A percentile compares a stretch with the other conserved stretches of the same genome.
These are phyloP conservation scores for Anarsia innoxiella DNA, from an alignment of 2,888 invertebrate species.

Conservation along the genomic window DNA sequence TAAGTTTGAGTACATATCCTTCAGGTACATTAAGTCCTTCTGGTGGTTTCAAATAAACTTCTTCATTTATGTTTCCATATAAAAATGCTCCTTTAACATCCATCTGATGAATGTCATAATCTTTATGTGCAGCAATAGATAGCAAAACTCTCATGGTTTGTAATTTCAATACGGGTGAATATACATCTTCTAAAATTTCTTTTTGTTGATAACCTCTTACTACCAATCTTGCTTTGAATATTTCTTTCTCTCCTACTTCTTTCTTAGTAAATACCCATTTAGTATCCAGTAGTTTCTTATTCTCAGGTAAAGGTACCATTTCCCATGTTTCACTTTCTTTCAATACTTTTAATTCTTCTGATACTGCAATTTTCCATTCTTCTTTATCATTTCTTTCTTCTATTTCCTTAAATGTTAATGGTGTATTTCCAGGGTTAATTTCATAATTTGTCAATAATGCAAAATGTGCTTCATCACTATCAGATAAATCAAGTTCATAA, in stretches of 20 bases:
- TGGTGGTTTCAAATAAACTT: slow-evolving; percentile 16
- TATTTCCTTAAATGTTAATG: slow-evolving; percentile 10
- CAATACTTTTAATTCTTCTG: slow-evolving; percentile 17
- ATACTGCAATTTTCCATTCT: slow-evolving; percentile 13
- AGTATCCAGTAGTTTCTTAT: slow-evolving; percentile 13
- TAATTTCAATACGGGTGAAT: slow-evolving; percentile 12
- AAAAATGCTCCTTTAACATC: slow-evolving; percentile 20
- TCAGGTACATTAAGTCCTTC: slow-evolving; percentile 7
- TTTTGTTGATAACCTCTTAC: slow-evolving; percentile 12
- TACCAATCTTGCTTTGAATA: slow-evolving; percentile 18
- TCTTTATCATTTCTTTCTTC: slow-evolving; percentile 14
- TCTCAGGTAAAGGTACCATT: slow-evolving; percentile 9
- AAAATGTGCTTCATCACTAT: slow-evolving; percentile 11
- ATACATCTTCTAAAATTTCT: slow-evolving; percentile 5
- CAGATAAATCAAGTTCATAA: slow-evolving; percentile 8
- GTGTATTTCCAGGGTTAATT: not conserved
- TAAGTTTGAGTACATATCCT: slow-evolving; percentile 12
- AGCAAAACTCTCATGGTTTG: slow-evolving; percentile 9
- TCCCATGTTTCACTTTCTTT: slow-evolving; percentile 16
- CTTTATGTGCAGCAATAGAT: slow-evolving; percentile 10
- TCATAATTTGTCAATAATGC: slow-evolving; percentile 5
- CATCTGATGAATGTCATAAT: slow-evolving; percentile 15
- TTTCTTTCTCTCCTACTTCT: slow-evolving; percentile 4
- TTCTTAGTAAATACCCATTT: slow-evolving; percentile 19
- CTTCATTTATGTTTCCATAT: slow-evolving; percentile 18